Conservation (phyloP, 2,888 invertebrate species). For the Morpho achilles region DNA sequence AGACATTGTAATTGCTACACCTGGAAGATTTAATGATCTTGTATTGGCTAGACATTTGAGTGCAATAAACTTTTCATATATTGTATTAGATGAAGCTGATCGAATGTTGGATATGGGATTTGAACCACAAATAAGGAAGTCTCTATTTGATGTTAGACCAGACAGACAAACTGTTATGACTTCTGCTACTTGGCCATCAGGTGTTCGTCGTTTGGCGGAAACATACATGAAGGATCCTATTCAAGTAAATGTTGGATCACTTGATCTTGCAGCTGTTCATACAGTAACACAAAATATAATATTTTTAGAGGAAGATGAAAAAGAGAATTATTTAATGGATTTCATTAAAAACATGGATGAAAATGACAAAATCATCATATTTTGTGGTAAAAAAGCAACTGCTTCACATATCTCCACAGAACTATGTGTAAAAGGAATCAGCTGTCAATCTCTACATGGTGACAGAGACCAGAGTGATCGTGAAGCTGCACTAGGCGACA, state of each 20-base stretch:
- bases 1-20: slow-evolving; percentile 97
- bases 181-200: slow-evolving; percentile 96
- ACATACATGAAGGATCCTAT: slow-evolving; percentile 94
- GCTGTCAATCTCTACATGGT: slow-evolving; percentile 92
- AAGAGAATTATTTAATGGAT: slow-evolving; percentile 82
- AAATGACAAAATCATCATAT: slow-evolving; percentile 92
- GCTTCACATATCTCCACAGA: slow-evolving; percentile 92
- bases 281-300: slow-evolving; percentile 90
- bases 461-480: slow-evolving; percentile 89
- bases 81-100: slow-evolving; percentile 95
- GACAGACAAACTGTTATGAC: slow-evolving; percentile 98
- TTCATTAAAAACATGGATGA: slow-evolving; percentile 85
- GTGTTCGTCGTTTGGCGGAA: slow-evolving; percentile 90
- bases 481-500: slow-evolving; percentile 90
- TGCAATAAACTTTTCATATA: slow-evolving; percentile 89
- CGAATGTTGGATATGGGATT: slow-evolving; percentile 94
- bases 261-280: slow-evolving; percentile 94
- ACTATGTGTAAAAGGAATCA: slow-evolving; percentile 82
- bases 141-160: slow-evolving; percentile 88
- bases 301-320: slow-evolving; percentile 84
- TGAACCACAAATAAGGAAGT: slow-evolving; percentile 92
- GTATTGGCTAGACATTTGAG: slow-evolving; percentile 85
- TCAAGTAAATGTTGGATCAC: slow-evolving; percentile 92
- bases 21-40: slow-evolving; percentile 95
- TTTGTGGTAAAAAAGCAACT: slow-evolving; percentile 91